phyloP scores from a whole-genome alignment of 53 echinoderm and acorn worm genomes.

The Luidia sarsii region DNA sequence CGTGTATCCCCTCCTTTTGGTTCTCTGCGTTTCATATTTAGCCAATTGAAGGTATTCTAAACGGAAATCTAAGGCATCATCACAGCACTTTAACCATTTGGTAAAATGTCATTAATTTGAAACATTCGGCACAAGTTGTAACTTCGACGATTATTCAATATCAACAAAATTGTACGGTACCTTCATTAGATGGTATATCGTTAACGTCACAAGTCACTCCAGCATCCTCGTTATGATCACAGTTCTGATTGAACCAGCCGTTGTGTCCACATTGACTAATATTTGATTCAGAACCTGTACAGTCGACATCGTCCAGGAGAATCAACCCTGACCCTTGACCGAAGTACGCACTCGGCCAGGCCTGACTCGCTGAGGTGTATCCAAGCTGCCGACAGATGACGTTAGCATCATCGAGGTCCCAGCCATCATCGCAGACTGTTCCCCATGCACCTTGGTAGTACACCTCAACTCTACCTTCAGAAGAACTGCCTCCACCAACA shows the following conservation, averaged over 20 bases:
- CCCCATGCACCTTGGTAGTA: neutral
- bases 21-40: too few relatives aligned
- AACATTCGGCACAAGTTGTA: too few relatives aligned
- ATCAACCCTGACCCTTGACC: neutral
- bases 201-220: conserved; percentile 8
- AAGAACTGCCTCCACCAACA: neutral
- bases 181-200: too few relatives aligned
- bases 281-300: neutral
- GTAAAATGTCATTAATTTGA: too few relatives aligned
- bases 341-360: neutral
- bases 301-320: neutral
- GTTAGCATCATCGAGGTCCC: neutral
- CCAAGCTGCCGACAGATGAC: conserved; percentile 15
- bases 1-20: too few relatives aligned
- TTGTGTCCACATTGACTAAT: neutral
- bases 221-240: neutral
- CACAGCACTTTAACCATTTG: too few relatives aligned
- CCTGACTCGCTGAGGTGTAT: neutral
- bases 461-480: conserved; percentile 3
- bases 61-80: too few relatives aligned
- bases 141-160: too few relatives aligned
- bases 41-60: too few relatives aligned
- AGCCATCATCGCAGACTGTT: conserved; percentile 18
- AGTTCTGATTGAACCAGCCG: neutral
- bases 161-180: too few relatives aligned